A percentile compares a stretch with the other conserved stretches of the same genome.
Evolutionary conservation across 2,113 vertebrate species (phyloP).

Genomic region (Strigops habroptila): DNA sequence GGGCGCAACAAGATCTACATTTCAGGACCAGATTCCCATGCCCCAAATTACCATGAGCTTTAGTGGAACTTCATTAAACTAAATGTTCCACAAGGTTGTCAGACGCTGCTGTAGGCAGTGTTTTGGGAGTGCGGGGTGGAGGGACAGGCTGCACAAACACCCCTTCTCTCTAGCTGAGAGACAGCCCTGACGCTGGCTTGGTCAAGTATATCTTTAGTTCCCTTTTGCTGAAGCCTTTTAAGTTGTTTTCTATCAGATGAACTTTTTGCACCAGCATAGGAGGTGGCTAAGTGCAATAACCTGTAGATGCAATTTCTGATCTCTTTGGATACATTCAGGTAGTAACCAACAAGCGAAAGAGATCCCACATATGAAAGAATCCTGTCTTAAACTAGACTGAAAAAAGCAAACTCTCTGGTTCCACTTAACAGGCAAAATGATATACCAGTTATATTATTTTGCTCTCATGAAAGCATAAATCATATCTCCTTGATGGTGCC

Average conservation of each 20-base stretch:
- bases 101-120: neutral
- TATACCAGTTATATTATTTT: neutral
- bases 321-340: neutral
- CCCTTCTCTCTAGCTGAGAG: neutral
- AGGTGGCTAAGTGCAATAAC: neutral
- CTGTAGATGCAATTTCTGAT: neutral
- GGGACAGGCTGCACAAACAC: neutral
- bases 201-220: neutral
- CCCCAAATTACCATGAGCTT: neutral
- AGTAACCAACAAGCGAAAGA: neutral
- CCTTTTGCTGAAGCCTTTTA: neutral
- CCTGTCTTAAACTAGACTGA: neutral
- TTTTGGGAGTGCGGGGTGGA: neutral
- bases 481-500: neutral
- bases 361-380: neutral
- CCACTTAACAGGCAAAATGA: neutral
- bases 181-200: neutral
- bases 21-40: neutral
- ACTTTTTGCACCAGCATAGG: neutral
- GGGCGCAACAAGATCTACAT: accelerated
- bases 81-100: neutral
- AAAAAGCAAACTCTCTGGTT: neutral
- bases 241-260: neutral
- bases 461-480: neutral
- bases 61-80: neutral